Conservation (phyloP, 2,113 vertebrate genomes). For the Paracanthobrama guichenoti region DNA sequence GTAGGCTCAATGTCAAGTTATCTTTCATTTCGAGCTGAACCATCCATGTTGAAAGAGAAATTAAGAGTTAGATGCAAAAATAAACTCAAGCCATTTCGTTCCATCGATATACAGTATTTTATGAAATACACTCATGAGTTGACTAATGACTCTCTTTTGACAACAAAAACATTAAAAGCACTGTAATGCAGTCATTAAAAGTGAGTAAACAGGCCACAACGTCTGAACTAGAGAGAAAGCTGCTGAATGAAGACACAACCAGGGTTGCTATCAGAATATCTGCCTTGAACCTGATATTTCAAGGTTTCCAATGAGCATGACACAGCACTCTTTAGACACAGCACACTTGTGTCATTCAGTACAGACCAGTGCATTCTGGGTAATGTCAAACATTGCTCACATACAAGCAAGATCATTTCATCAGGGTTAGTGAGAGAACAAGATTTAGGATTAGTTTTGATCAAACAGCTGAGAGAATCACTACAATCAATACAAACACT, state of each 20-base stretch:
- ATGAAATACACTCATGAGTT: background rate
- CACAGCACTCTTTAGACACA: conserved; percentile 8
- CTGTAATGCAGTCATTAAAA: background rate
- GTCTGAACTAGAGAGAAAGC: background rate
- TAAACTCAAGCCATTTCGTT: background rate
- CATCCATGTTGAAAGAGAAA: background rate
- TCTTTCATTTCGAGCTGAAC: background rate
- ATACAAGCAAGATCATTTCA: background rate
- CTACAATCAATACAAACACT: conserved; percentile 64
- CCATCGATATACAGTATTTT: background rate
- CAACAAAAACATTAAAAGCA: background rate
- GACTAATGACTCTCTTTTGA: background rate
- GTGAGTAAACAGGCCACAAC: background rate
- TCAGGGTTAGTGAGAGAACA: background rate
- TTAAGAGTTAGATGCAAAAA: background rate
- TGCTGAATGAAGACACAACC: background rate
- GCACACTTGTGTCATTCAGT: background rate
- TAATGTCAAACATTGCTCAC: background rate
- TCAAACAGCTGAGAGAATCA: background rate
- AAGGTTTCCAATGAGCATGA: background rate
- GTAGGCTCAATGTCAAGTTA: background rate
- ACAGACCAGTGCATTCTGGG: background rate
- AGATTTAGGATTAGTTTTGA: background rate
- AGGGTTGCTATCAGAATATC: background rate
- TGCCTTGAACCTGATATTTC: background rate